Conservation (phyloP, 2,888 invertebrate species). For the Elegia similella region DNA sequence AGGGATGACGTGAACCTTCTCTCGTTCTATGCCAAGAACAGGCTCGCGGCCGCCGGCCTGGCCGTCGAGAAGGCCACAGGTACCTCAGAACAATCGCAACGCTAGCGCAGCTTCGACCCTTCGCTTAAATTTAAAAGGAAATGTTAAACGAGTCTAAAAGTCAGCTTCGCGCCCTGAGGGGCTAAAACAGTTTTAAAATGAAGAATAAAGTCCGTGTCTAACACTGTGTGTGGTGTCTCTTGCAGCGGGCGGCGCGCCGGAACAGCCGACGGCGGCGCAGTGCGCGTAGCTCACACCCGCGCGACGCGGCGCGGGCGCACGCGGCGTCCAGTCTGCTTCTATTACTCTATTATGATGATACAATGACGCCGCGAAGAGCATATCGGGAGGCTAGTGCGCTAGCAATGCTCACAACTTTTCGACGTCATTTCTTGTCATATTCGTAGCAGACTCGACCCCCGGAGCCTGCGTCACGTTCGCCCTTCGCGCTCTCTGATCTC, state of each 20-base stretch:
- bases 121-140: conserved; percentile 67
- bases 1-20: conserved; percentile 92
- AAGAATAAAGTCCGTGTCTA: conserved; percentile 74
- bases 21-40: conserved; percentile 93
- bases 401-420: background rate
- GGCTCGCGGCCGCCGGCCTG: conserved; percentile 83
- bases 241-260: conserved; percentile 80
- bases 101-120: conserved; percentile 67
- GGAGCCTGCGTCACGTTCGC: conserved; percentile 50
- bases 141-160: conserved; percentile 54
- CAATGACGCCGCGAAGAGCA: background rate
- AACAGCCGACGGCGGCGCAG: conserved; percentile 81
- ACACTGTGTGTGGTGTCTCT: conserved; percentile 81
- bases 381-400: background rate
- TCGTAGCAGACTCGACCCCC: conserved; percentile 33
- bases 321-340: conserved; percentile 5
- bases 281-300: conserved; percentile 70
- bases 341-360: background rate
- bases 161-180: conserved; percentile 46
- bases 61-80: conserved; percentile 77
- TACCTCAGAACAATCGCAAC: conserved; percentile 59
- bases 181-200: conserved; percentile 47
- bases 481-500: conserved; percentile 73
- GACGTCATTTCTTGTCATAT: background rate
- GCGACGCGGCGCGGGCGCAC: conserved; percentile 41